phyloP scores from a whole-genome alignment of 2,888 invertebrate species.

The Pseudococcus jackbeardsleyi region DNA sequence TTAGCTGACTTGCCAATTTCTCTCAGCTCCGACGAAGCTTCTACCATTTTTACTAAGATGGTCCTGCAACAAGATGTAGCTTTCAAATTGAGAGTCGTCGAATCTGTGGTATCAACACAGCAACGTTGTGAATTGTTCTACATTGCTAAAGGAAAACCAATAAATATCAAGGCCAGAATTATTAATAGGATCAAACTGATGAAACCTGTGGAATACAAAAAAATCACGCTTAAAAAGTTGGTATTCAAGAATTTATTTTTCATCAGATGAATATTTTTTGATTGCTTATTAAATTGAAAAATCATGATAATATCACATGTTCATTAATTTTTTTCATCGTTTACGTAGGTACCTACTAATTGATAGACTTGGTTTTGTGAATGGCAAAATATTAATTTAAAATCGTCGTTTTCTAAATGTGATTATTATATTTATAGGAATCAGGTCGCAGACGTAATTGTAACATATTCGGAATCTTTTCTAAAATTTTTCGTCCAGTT shows the following conservation, averaged over 20 bases:
- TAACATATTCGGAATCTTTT: slow-evolving; percentile 79
- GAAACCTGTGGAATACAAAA: slow-evolving; percentile 50
- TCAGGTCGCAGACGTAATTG: slow-evolving; percentile 73
- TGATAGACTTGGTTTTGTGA: neutral
- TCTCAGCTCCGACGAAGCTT: slow-evolving; percentile 74
- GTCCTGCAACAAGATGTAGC: slow-evolving; percentile 74
- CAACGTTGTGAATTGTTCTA: slow-evolving; percentile 82
- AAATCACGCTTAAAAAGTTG: slow-evolving; percentile 33
- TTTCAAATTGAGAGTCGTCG: slow-evolving; percentile 77
- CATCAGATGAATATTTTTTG: neutral
- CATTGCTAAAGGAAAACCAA: slow-evolving; percentile 69
- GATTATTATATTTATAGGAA: slow-evolving; percentile 65
- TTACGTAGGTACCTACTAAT: neutral
- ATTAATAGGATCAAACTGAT: slow-evolving; percentile 57
- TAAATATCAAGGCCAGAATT: slow-evolving; percentile 75
- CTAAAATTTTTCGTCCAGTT: slow-evolving; percentile 82
- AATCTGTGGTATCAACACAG: slow-evolving; percentile 71
- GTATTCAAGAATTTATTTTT: neutral
- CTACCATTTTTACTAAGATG: slow-evolving; percentile 79
- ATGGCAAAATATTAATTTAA: neutral
- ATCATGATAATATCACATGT: neutral
- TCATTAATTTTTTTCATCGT: neutral
- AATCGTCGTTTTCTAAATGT: neutral
- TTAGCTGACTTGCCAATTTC: slow-evolving; percentile 76
- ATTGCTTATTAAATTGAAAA: neutral